Conservation (phyloP, 2,888 invertebrate genomes). For the Leptinotarsa peninsularis region DNA sequence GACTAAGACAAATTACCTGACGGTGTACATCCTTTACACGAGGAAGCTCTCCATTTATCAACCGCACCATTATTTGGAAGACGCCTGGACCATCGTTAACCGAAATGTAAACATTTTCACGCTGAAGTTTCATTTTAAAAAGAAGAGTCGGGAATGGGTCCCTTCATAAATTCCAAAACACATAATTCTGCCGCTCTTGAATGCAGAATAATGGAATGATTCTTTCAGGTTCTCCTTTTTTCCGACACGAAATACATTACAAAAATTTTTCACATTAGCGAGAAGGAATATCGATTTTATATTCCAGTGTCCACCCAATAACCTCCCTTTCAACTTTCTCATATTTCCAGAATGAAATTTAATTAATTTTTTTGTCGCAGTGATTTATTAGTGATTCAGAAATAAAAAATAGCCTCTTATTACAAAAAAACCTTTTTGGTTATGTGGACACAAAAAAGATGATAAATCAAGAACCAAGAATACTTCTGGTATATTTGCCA, state of each 20-base stretch:
- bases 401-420: too few relatives aligned
- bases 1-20: slow-evolving; percentile 57
- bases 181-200: neutral
- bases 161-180: neutral
- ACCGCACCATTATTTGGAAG: slow-evolving; percentile 46
- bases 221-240: neutral
- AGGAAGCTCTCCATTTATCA: slow-evolving; percentile 47
- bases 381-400: too few relatives aligned
- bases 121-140: slow-evolving; percentile 25
- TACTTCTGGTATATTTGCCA: too few relatives aligned
- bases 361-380: too few relatives aligned
- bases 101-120: slow-evolving; percentile 43
- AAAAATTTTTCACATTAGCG: neutral
- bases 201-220: neutral
- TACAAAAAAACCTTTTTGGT: too few relatives aligned
- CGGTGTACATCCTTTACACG: slow-evolving; percentile 52
- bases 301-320: too few relatives aligned
- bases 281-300: too few relatives aligned
- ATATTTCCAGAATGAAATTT: too few relatives aligned
- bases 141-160: slow-evolving; percentile 3
- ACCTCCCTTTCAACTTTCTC: too few relatives aligned
- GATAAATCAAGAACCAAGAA: too few relatives aligned
- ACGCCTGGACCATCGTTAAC: slow-evolving; percentile 40
- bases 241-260: neutral
- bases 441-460: too few relatives aligned